Base-by-base conservation (phyloP, 2,797 vertebrate genomes). In the Acanthopagrus latus region DNA sequence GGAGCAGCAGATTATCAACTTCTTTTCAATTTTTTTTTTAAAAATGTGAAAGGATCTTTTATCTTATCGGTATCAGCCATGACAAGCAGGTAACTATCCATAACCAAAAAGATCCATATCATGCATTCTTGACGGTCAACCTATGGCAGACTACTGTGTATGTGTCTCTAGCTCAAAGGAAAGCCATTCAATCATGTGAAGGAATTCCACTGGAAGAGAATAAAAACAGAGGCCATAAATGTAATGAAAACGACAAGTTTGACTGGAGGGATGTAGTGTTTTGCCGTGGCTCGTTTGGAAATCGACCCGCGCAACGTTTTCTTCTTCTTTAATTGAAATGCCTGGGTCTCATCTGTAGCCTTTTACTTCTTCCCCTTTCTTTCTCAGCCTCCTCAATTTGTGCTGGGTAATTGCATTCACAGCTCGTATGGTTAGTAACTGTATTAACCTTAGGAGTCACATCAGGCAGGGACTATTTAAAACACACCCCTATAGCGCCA, bases 401-500 rank as follows among this genome's bases (percentile, higher is more conserved):
- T 78, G 71, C 80, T 48, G 83, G 77, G 76, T 91, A 88, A 91
- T 90, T 92, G 83, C 83, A 75, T 91, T 89, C 82, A 78, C 63
- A 88, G 78, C 68, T 78, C 67, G 84, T 76, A 81, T 47, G 51
- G 82, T 80, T 86, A 68, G 76, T 85, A 84, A 85, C 80, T 78
- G 81, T 76, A 86, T 89, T 92, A 92, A 92, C 89, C 86, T 90
- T 29, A 47, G 82, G 84, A 92, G 86, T 75, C 87, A 75, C 87
- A 87, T 88, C 88, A 89, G 88, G 72, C 85, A 68, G 62, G 67
- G 73, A 91, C 91, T 87, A 89, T 92, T 92, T 89, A 91, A 93
- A 91, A 88, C 27, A 50, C 76, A 67, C 71, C 78, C 87, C 80
- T 84, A 87, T 82, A 74, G 80, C 20, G 14, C 43, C 82, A 62